A percentile compares a stretch with the other conserved stretches of the same genome.
phyloP scores from a whole-genome alignment of 2,113 vertebrate genomes.

The Nycticebus coucang region DNA sequence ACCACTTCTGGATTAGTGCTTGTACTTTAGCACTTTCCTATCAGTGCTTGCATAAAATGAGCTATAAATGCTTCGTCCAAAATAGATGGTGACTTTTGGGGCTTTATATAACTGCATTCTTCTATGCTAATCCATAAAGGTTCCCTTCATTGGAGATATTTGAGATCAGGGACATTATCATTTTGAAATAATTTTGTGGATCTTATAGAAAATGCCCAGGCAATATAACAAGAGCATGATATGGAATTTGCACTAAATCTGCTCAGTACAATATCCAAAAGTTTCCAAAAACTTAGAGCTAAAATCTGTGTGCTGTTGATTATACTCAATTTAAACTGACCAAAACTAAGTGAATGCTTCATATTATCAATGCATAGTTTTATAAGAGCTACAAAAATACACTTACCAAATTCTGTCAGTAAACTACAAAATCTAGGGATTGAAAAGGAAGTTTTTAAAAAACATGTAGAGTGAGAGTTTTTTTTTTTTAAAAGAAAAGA shows the following conservation, averaged over 20 bases:
- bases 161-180: constrained; percentile 56
- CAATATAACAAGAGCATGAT: constrained; percentile 12
- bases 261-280: neutral
- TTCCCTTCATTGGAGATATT: constrained; percentile 39
- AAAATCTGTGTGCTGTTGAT: neutral
- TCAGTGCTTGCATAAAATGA: constrained; percentile 47
- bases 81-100: constrained; percentile 39
- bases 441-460: constrained; percentile 2
- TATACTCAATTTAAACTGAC: neutral
- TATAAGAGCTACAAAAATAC: neutral
- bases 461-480: neutral
- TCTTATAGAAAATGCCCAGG: neutral
- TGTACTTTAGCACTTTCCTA: constrained; percentile 25
- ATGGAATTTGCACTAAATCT: neutral
- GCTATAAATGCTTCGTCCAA: constrained; percentile 50
- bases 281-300: neutral
- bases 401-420: neutral
- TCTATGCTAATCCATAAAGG: constrained; percentile 51
- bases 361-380: neutral
- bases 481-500: neutral
- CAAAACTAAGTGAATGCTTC: neutral
- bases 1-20: neutral
- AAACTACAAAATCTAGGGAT: neutral
- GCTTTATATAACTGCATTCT: constrained; percentile 13
- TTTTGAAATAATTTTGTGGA: constrained; percentile 55